Base-by-base conservation (phyloP, 1,140 invertebrate species). In the Drosophila pectinifera region DNA sequence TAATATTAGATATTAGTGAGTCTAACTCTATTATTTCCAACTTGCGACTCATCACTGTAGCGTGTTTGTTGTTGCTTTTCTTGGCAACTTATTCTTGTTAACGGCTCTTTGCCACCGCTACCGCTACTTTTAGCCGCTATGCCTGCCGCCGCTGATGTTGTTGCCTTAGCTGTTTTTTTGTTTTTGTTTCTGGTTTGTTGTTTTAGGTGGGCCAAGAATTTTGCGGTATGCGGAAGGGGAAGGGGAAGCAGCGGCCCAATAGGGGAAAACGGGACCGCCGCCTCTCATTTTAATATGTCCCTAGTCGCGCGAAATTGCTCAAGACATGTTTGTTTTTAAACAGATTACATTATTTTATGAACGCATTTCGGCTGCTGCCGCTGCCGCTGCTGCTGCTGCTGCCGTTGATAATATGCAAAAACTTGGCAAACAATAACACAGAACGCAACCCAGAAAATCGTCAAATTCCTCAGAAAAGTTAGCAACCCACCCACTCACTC, bases 311-410 rank as follows among this genome's bases (percentile, higher is more conserved):
- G 84, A 88, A 88, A 88, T 86, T 88, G 84, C 83, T 89, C 58
- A 83, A 83, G 76, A 89, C 84, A 89, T 88, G 84, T 88, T 88
- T 88, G 83, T 88, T 88, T 88, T 88, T 83, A 89, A 88, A 88
- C 79, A 88, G 83, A 88, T 88, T 88, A 88, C 83, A 88, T 88
- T 89, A 88, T 88, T 88, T 89, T 88, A 88, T 88, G 83, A 88
- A 86, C 83, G 83, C 72, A 78, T 82, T 86, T 78, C 62, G 78
- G 56, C 46, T 70, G 56, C 42, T 36, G 48, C 64, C 38, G 49
- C 64, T 36, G 43, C 64, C 70, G 36, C 41, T 62, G 54, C 48
- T 63, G 54, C 62, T 51, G 63, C 70, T 56, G 42, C 69, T 78
- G 57, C 49, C 53, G 70, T 76, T 89, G 83, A 88, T 88, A 89